These are phyloP conservation scores for Lethrus apterus DNA, from an alignment of 1,140 invertebrate species.

Conservation along the genomic window DNA sequence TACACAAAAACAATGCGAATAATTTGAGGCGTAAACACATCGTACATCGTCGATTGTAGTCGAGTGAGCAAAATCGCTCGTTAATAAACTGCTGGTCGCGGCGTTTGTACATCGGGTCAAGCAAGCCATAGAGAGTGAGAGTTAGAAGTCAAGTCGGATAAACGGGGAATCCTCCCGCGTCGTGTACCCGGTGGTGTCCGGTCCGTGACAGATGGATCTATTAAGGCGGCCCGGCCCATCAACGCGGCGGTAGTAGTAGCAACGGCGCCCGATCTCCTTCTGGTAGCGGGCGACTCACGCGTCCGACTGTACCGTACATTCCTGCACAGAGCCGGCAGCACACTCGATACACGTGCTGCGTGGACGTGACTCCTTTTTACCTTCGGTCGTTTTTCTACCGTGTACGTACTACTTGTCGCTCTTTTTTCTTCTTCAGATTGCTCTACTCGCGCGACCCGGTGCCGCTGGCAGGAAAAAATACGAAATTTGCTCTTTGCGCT, in stretches of 20 bases:
- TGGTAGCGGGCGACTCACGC: not conserved
- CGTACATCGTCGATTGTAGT: no score
- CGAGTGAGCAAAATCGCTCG: no score
- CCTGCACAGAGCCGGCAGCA: conserved; percentile 10
- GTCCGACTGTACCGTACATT: conserved; percentile 4
- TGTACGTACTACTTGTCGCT: conserved; percentile 4
- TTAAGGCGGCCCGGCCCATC: not conserved
- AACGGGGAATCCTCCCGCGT: not conserved
- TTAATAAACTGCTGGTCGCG: no score
- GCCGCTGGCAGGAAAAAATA: no score
- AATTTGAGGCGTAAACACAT: no score
- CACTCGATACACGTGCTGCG: conserved; percentile 16
- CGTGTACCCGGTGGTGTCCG: not conserved
- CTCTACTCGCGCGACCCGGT: no score
- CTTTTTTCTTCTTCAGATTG: conserved; percentile 4
- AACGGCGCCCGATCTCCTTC: not conserved
- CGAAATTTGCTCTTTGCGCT: no score
- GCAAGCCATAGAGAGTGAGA: no score
- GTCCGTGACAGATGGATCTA: not conserved
- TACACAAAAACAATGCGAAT: no score
- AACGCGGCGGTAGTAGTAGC: not conserved
- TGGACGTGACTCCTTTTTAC: conserved; percentile 15
- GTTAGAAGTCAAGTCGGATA: not conserved
- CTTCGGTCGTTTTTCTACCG: not conserved
- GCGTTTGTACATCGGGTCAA: no score